Percentiles rank a stretch among this genome's conserved stretches.
phyloP scores from a whole-genome alignment of 64 coral and sea anemone genomes.

The Pachyseris speciosa region DNA sequence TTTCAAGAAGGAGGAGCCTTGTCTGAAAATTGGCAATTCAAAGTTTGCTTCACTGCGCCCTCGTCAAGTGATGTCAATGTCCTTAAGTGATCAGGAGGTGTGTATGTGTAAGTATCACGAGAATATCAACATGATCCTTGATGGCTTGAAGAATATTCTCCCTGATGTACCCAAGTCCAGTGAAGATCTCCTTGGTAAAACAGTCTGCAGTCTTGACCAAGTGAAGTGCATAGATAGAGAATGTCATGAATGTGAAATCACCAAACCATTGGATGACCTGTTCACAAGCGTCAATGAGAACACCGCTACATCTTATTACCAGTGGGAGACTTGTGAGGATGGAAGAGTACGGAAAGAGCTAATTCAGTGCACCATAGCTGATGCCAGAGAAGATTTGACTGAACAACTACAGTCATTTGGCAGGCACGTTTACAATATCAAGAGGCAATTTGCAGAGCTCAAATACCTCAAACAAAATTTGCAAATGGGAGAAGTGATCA shows the following conservation, averaged over 20 bases:
- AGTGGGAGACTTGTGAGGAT: constrained; percentile 19
- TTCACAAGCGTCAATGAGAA: background rate
- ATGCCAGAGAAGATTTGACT: constrained; percentile 27
- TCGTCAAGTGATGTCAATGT: background rate
- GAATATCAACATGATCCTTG: background rate
- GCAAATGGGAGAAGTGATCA: constrained; percentile 25
- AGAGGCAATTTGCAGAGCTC: constrained; percentile 20
- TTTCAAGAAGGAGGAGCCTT: background rate
- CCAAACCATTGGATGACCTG: background rate
- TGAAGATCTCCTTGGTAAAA: background rate
- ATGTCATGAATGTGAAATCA: too few relatives aligned
- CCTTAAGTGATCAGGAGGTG: background rate
- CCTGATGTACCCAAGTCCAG: too few relatives aligned
- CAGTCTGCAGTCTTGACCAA: background rate
- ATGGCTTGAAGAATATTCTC: background rate
- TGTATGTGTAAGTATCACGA: background rate
- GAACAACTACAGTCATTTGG: constrained; percentile 29
- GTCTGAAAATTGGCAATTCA: background rate
- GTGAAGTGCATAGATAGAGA: background rate
- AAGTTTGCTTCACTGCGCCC: background rate
- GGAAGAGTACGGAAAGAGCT: background rate
- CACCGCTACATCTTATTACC: background rate
- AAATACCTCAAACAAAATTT: constrained; percentile 27
- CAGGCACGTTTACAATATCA: constrained; percentile 47
- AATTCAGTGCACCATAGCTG: background rate